phyloP scores from a whole-genome alignment of 2,113 vertebrate genomes.

The Cyphomyrus plagiostoma region DNA sequence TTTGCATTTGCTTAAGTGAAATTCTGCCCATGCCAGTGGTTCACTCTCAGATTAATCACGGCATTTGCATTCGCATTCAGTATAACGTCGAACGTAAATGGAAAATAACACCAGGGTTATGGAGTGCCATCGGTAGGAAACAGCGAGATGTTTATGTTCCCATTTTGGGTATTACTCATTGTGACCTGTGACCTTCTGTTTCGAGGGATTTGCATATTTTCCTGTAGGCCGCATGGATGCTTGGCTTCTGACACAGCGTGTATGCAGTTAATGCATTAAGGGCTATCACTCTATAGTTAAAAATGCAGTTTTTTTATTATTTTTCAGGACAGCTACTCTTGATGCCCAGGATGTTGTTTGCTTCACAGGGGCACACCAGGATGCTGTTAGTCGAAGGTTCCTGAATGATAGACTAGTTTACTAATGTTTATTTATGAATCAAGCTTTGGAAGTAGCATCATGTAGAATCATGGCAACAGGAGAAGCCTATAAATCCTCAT shows the following conservation, averaged over 20 bases:
- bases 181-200: background rate
- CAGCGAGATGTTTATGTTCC: background rate
- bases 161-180: constrained; percentile 1
- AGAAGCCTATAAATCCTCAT: background rate
- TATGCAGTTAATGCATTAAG: background rate
- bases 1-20: background rate
- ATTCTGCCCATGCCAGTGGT: background rate
- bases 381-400: background rate
- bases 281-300: background rate
- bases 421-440: background rate
- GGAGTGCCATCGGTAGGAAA: background rate
- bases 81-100: background rate
- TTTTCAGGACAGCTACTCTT: background rate
- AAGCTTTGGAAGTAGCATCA: background rate
- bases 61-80: background rate
- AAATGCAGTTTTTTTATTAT: background rate
- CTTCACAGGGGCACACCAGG: background rate
- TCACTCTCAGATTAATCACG: background rate
- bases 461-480: background rate
- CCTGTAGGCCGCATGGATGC: background rate
- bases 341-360: background rate
- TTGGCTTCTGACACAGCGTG: background rate
- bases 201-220: constrained; percentile 7
- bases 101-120: background rate
- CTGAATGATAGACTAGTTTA: background rate